A percentile compares a stretch with the other conserved stretches of the same genome.
Conservation (phyloP, 2,888 invertebrate species). For the Protodeltote pygarga region DNA sequence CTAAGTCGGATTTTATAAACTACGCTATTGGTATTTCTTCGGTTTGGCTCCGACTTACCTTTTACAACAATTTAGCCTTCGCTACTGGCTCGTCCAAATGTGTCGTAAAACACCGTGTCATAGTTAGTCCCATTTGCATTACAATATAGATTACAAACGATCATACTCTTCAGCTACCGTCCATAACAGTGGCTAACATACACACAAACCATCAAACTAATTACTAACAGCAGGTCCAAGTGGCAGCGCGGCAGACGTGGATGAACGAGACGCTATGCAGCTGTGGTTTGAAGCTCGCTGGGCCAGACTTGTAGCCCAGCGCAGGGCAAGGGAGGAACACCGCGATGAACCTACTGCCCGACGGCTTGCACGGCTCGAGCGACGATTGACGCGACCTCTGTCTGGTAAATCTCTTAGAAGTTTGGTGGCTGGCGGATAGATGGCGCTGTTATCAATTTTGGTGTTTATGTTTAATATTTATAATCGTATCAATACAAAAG, state of each 20-base stretch:
- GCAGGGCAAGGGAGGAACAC: constrained; percentile 63
- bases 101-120: no score
- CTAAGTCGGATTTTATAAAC: no score
- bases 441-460: constrained; percentile 1
- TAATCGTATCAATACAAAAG: no score
- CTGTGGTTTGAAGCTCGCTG: constrained; percentile 81
- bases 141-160: no score
- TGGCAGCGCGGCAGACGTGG: constrained; percentile 58
- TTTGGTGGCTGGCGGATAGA: not conserved
- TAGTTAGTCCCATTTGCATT: no score
- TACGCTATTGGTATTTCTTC: no score
- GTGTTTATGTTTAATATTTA: no score
- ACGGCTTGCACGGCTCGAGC: constrained; percentile 65
- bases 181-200: constrained; percentile 12
- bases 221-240: constrained; percentile 45
- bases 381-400: constrained; percentile 65
- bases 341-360: constrained; percentile 56
- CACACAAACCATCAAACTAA: constrained; percentile 30
- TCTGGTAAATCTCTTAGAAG: constrained; percentile 61
- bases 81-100: no score
- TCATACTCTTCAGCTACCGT: no score
- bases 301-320: constrained; percentile 75
- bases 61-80: no score
- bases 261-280: constrained; percentile 79
- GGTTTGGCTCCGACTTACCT: no score